Percentiles rank a stretch among this genome's conserved stretches.
Evolutionary conservation across 2,797 vertebrate species (phyloP).

Genomic region (Schizopygopsis malacanthus): DNA sequence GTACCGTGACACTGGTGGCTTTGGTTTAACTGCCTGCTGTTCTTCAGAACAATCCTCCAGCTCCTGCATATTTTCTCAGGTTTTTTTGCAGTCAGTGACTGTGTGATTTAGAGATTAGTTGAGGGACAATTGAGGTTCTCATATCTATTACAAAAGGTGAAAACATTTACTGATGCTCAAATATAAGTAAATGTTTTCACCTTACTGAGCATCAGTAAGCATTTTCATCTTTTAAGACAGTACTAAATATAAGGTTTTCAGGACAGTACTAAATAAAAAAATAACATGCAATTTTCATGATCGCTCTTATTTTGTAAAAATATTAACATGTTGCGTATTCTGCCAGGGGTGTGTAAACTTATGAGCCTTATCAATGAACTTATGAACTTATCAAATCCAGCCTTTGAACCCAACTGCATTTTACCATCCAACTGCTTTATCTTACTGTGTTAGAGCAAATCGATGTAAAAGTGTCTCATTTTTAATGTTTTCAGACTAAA

Average conservation of each 20-base stretch:
- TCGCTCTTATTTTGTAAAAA: too few species aligned
- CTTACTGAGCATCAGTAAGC: too few species aligned
- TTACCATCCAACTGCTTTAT: conserved; percentile 25
- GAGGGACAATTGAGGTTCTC: not conserved
- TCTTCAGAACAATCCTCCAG: not conserved
- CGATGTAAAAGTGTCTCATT: not conserved
- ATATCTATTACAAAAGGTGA: not conserved
- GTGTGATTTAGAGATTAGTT: not conserved
- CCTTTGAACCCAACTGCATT: conserved; percentile 1
- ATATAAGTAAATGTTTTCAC: too few species aligned
- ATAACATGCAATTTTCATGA: too few species aligned
- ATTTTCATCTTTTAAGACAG: too few species aligned
- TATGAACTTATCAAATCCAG: not conserved
- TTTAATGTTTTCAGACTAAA: not conserved
- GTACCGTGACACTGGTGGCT: too few species aligned
- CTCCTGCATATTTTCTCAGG: not conserved
- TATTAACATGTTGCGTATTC: too few species aligned
- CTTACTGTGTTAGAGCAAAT: not conserved
- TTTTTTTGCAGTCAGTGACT: not conserved
- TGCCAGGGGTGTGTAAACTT: too few species aligned
- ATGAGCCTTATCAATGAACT: too few species aligned
- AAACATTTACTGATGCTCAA: too few species aligned
- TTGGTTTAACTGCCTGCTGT: not conserved
- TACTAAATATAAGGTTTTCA: too few species aligned
- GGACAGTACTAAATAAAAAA: too few species aligned